phyloP scores from a whole-genome alignment of 2,888 invertebrate species.

The Agrochola macilenta region DNA sequence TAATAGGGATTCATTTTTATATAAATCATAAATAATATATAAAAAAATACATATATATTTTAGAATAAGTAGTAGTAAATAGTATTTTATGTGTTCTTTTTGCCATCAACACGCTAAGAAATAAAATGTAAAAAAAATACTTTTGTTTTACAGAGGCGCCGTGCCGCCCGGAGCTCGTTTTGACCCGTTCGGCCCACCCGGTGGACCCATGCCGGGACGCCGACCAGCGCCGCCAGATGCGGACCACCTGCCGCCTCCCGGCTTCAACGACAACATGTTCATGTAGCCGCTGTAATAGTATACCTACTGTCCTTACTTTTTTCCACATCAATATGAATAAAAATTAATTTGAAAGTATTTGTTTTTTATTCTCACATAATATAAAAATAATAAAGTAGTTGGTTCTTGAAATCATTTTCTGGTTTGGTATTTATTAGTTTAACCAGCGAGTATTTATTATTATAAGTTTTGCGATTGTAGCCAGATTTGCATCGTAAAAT shows the following conservation, averaged over 20 bases:
- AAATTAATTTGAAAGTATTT: constrained; percentile 48
- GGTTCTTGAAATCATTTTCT: neutral
- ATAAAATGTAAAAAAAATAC: neutral
- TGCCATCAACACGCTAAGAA: neutral
- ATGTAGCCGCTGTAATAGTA: constrained; percentile 86
- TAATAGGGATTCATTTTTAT: too few species aligned
- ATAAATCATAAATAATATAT: too few species aligned
- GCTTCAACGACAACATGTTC: constrained; percentile 94
- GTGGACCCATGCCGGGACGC: constrained; percentile 84
- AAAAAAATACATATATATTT: too few species aligned
- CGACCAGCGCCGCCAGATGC: constrained; percentile 91
- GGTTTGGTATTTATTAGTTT: neutral
- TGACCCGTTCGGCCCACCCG: constrained; percentile 95
- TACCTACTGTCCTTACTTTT: constrained; percentile 34
- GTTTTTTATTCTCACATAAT: neutral
- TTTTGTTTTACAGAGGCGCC: constrained; percentile 82
- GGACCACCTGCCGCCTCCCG: constrained; percentile 94
- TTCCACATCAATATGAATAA: constrained; percentile 63
- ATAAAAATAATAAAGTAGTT: neutral
- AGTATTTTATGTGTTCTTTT: neutral
- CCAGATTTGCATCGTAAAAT: neutral
- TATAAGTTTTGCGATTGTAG: neutral
- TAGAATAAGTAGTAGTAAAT: too few species aligned
- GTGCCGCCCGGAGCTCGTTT: constrained; percentile 95
- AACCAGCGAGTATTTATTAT: neutral